Conservation (phyloP, 1,140 invertebrate species). For the Onthophagus taurus region DNA sequence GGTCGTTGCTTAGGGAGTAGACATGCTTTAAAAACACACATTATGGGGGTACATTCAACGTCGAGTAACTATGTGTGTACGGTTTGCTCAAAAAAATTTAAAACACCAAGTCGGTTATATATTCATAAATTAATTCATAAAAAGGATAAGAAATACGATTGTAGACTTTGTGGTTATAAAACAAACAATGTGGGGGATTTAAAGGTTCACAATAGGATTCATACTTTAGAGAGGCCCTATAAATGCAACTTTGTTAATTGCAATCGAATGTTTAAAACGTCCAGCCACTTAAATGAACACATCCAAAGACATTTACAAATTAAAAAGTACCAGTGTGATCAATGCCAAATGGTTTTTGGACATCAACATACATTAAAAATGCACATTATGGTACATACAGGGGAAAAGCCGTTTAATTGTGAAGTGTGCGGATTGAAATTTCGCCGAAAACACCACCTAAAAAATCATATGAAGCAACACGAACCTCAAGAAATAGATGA, state of each 20-base stretch:
- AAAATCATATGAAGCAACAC: constrained; percentile 16
- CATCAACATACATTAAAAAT: constrained; percentile 12
- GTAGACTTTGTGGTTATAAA: constrained; percentile 13
- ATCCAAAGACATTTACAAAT: constrained; percentile 14
- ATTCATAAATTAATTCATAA: constrained; percentile 14
- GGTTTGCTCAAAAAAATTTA: constrained; percentile 10
- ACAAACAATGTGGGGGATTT: constrained; percentile 14
- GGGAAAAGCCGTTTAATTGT: constrained; percentile 14
- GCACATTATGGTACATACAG: constrained; percentile 12
- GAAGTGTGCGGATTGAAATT: constrained; percentile 11
- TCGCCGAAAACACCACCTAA: constrained; percentile 15
- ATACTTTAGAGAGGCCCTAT: constrained; percentile 13
- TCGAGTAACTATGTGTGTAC: constrained; percentile 5
- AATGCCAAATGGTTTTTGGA: constrained; percentile 7
- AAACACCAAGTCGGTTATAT: constrained; percentile 10
- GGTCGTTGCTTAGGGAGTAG: constrained; percentile 12
- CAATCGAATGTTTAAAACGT: constrained; percentile 12
- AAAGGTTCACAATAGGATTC: constrained; percentile 14
- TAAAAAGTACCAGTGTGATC: constrained; percentile 12
- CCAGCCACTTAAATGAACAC: constrained; percentile 17
- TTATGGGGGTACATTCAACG: constrained; percentile 11
- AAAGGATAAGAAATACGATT: constrained; percentile 12
- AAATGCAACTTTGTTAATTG: constrained; percentile 17
- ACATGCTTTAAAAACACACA: constrained; percentile 14
- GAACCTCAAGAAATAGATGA: background rate